A percentile compares a stretch with the other conserved stretches of the same genome.
Evolutionary conservation across 2,888 invertebrate species (phyloP).

Genomic region (Octodonta nipae): DNA sequence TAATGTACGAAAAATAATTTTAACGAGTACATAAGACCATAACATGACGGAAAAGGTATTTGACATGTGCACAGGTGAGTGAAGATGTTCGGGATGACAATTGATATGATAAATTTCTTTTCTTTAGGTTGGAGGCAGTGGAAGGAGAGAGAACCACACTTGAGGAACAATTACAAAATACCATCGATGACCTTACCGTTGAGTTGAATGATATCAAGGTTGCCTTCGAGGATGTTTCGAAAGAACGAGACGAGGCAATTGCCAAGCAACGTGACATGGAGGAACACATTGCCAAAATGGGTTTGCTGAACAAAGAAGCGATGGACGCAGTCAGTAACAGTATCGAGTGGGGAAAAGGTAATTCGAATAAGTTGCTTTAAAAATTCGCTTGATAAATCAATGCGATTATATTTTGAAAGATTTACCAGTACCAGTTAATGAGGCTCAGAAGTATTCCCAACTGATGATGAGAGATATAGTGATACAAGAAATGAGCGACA

Average conservation of each 20-base stretch:
- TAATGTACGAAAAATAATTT: too few species aligned
- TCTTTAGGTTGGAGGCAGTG: too few species aligned
- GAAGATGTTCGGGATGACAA: too few species aligned
- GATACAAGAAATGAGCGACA: constrained; percentile 25
- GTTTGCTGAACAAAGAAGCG: constrained; percentile 13
- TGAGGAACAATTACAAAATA: constrained; percentile 14
- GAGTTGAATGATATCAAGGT: constrained; percentile 17
- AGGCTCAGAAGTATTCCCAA: too few species aligned
- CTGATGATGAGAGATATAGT: constrained; percentile 22
- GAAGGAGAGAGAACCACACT: constrained; percentile 16
- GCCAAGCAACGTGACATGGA: constrained; percentile 21
- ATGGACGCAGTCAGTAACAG: constrained; percentile 19
- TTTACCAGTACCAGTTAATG: neutral
- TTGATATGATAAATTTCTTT: constrained; percentile 31
- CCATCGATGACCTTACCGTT: constrained; percentile 12
- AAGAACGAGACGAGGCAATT: constrained; percentile 15
- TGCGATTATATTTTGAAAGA: neutral
- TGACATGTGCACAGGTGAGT: too few species aligned
- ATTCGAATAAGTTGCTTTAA: neutral
- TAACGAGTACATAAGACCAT: too few species aligned
- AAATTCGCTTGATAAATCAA: neutral
- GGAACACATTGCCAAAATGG: constrained; percentile 21
- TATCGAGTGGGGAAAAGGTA: constrained; percentile 21
- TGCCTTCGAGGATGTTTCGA: constrained; percentile 9
- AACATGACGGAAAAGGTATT: too few species aligned